phyloP scores from a whole-genome alignment of 1,140 invertebrate species.

The Pseudomyrmex cubaensis region DNA sequence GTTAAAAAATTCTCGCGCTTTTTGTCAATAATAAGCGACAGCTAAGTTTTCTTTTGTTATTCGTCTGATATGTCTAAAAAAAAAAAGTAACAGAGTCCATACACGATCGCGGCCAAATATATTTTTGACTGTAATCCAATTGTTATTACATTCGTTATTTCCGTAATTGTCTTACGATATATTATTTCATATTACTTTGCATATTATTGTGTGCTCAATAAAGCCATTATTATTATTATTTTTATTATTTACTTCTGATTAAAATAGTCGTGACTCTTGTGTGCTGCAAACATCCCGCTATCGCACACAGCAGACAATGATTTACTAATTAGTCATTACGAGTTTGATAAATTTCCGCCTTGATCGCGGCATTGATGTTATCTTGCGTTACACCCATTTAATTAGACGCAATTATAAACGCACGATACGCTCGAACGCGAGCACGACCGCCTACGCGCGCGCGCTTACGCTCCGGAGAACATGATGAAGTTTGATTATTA shows the following conservation, averaged over 20 bases:
- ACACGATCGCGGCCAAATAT: no score
- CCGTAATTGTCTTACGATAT: no score
- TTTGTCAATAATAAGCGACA: no score
- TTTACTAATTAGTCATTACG: slow-evolving; percentile 51
- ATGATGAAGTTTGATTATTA: slow-evolving; percentile 59
- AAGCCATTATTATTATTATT: no score
- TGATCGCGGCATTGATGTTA: slow-evolving; percentile 10
- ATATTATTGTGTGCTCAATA: no score
- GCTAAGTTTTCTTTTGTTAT: no score
- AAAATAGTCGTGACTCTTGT: slow-evolving; percentile 30
- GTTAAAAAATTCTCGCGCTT: no score
- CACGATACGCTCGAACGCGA: slow-evolving; percentile 23
- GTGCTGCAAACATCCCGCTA: background rate
- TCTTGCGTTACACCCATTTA: slow-evolving; percentile 34
- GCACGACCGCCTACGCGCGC: background rate
- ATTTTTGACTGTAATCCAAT: no score
- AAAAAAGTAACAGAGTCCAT: no score
- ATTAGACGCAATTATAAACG: slow-evolving; percentile 56
- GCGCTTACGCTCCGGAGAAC: background rate
- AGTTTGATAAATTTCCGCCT: slow-evolving; percentile 42
- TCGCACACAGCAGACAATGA: slow-evolving; percentile 4
- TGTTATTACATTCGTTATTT: no score
- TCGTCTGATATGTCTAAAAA: no score
- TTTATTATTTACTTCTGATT: slow-evolving; percentile 29
- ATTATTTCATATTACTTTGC: no score